A percentile compares a stretch with the other conserved stretches of the same genome.
Conservation (phyloP, 2,113 vertebrate genomes). For the Pao palembangensis region DNA sequence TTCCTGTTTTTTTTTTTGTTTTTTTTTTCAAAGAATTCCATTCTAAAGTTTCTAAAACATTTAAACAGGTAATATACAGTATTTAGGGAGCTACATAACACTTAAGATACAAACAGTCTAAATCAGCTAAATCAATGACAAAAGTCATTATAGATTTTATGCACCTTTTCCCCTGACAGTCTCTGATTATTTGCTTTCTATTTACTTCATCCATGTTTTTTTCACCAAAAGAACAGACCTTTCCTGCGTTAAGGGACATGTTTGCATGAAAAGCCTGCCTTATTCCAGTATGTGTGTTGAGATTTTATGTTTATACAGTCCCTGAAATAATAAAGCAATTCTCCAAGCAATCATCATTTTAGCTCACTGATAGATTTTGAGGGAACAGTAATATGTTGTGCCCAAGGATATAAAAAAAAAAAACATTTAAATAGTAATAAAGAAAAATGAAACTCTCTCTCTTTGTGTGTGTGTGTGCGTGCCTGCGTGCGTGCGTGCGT, state of each 20-base stretch:
- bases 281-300: constrained; percentile 21
- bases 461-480: not conserved
- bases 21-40: constrained; percentile 1
- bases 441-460: constrained; percentile 1
- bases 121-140: too few relatives aligned
- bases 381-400: not conserved
- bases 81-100: too few relatives aligned
- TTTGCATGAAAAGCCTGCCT: constrained; percentile 9
- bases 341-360: not conserved
- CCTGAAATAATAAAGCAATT: constrained; percentile 11
- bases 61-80: constrained; percentile 4
- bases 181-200: too few relatives aligned
- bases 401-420: constrained; percentile 2
- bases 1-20: too few relatives aligned
- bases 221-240: too few relatives aligned
- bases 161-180: too few relatives aligned
- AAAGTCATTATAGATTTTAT: too few relatives aligned
- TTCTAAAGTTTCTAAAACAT: too few relatives aligned
- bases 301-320: constrained; percentile 7
- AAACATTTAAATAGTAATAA: not conserved
- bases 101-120: too few relatives aligned
- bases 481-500: not conserved
- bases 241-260: too few relatives aligned
- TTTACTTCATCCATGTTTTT: too few relatives aligned
- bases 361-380: not conserved